These are phyloP conservation scores for Semaprochilodus insignis DNA, from an alignment of 2,797 vertebrate species.

Conservation along the genomic window DNA sequence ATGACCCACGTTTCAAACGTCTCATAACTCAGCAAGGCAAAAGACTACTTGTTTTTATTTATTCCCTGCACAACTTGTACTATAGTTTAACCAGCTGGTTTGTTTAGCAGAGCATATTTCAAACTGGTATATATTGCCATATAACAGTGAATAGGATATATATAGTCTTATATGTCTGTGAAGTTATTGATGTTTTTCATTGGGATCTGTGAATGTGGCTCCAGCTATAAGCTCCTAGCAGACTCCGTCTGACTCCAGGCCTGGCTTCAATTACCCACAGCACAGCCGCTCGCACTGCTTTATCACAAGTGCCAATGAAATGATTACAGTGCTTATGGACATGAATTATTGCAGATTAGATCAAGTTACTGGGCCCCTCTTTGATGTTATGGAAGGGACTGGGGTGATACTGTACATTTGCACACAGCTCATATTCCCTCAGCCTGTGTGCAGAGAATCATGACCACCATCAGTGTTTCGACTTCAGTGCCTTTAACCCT, in stretches of 20 bases:
- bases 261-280: slow-evolving; percentile 79
- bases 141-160: background rate
- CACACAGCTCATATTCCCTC: slow-evolving; percentile 1
- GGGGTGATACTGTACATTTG: slow-evolving; percentile 15
- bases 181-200: slow-evolving; percentile 30
- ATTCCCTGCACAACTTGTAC: background rate
- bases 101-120: background rate
- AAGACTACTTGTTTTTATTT: background rate
- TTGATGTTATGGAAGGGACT: slow-evolving; percentile 59
- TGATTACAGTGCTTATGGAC: slow-evolving; percentile 70
- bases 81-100: background rate
- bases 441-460: background rate
- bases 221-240: slow-evolving; percentile 10
- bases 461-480: background rate
- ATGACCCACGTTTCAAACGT: slow-evolving; percentile 8
- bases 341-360: slow-evolving; percentile 65
- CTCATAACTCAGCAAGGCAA: background rate
- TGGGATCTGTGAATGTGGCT: slow-evolving; percentile 28
- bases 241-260: slow-evolving; percentile 61
- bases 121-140: background rate
- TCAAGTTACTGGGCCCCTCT: slow-evolving; percentile 68
- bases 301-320: slow-evolving; percentile 76
- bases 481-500: background rate
- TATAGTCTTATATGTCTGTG: background rate
- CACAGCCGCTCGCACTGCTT: slow-evolving; percentile 66